Evolutionary conservation across 2,888 invertebrate species (phyloP).

Genomic region (Andricus quercusramuli): DNA sequence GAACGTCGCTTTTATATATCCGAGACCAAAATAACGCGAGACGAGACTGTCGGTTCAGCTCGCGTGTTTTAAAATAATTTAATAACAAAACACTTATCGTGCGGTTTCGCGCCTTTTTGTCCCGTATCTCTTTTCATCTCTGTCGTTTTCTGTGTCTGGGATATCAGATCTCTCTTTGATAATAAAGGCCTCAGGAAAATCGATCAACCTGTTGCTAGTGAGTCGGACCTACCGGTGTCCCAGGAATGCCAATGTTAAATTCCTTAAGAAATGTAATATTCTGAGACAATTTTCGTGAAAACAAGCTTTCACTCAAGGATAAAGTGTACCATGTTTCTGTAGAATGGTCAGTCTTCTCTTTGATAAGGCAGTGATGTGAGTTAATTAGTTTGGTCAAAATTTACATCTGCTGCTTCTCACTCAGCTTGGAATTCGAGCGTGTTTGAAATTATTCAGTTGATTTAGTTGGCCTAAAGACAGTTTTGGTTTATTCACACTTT

Average conservation of each 20-base stretch:
- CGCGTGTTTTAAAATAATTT: constrained; percentile 21
- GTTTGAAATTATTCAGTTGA: not conserved
- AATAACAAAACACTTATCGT: constrained; percentile 19
- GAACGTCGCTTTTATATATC: constrained; percentile 28
- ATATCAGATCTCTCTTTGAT: not conserved
- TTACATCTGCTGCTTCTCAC: constrained; percentile 15
- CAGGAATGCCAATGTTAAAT: not conserved
- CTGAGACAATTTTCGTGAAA: not conserved
- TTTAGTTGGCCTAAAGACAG: not conserved
- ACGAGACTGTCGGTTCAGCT: constrained; percentile 24
- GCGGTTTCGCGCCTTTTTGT: constrained; percentile 5
- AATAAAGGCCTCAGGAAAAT: not conserved
- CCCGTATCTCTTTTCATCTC: not conserved
- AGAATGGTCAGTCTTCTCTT: constrained; percentile 6
- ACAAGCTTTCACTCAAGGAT: not conserved
- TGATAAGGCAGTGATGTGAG: constrained; percentile 1
- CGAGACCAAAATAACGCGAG: constrained; percentile 31
- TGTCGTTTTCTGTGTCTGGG: not conserved
- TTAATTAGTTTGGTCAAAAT: constrained; percentile 18
- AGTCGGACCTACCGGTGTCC: not conserved
- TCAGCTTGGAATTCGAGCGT: not conserved
- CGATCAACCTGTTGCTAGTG: constrained; percentile 22
- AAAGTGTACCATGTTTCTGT: not conserved
- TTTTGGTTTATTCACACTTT: not conserved
- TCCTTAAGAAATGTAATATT: not conserved